phyloP scores from a whole-genome alignment of 2,888 invertebrate genomes.

The Ceramica pisi region DNA sequence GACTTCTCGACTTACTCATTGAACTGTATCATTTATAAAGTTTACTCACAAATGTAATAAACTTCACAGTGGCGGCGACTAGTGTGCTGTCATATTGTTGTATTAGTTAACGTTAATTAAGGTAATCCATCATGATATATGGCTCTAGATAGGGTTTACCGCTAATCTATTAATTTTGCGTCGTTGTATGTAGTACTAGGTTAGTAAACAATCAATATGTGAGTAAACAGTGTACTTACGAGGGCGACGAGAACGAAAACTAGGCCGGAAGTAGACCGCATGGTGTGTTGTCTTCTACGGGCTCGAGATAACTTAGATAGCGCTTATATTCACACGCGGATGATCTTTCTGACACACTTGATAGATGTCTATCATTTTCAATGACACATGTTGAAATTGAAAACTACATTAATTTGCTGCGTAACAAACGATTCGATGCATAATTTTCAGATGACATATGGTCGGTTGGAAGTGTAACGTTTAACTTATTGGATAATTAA shows the following conservation, averaged over 20 bases:
- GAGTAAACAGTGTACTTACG: conserved; percentile 78
- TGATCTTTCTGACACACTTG: conserved; percentile 68
- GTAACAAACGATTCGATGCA: conserved; percentile 49
- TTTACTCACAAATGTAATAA: conserved; percentile 72
- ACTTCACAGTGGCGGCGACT: conserved; percentile 61
- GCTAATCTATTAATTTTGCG: conserved; percentile 51
- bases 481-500: conserved; percentile 49
- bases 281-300: conserved; percentile 69
- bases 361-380: conserved; percentile 66
- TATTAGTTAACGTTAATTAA: conserved; percentile 60
- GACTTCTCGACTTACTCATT: conserved; percentile 71
- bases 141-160: conserved; percentile 25
- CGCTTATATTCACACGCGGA: conserved; percentile 69
- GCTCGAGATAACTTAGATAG: conserved; percentile 71
- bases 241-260: conserved; percentile 72
- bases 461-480: conserved; percentile 25
- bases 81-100: conserved; percentile 62
- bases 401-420: conserved; percentile 57
- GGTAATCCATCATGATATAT: conserved; percentile 65
- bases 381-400: conserved; percentile 65
- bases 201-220: conserved; percentile 50
- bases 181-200: conserved; percentile 47
- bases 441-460: conserved; percentile 51
- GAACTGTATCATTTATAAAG: conserved; percentile 74
- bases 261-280: conserved; percentile 79